Base-by-base conservation (phyloP, 2,113 vertebrate genomes). In the Parotia lawesii region DNA sequence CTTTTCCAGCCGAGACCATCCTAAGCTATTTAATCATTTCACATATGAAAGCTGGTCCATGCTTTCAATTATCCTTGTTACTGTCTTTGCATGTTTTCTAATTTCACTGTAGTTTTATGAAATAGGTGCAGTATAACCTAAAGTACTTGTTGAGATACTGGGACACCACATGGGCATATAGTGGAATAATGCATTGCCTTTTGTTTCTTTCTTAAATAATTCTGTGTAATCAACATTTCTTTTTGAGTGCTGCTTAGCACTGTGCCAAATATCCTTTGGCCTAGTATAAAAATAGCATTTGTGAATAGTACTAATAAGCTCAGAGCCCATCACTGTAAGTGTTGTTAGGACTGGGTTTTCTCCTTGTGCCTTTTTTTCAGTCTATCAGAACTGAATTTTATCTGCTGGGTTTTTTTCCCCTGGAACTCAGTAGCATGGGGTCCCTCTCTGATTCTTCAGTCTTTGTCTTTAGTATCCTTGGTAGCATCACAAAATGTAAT, bases 391-490 rank as follows among this genome's bases (percentile, higher is more conserved):
- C 6, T 57, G 35, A 93, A 66, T 77, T 91, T 74, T 74, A 22
- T n/a, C 47, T 74, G 12, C 70, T 77, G 31, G 23, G 8, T 0
- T 0, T 23, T 56, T 53, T 69, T 45, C 1, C n/a, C 22, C n/a
- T 42, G 23, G 42, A 70, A 71, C 14, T 66, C 51, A 56, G 44
- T 60, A 78, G 40, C 44, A 31, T 57, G 40, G 15, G 4, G 15
- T 62, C 25, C 27, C 89, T 77, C 42, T 85, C 47, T 24, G 35
- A 8, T 50, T 74, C 81, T 54, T 81, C 19, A 18, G 9, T 33
- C 54, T 87, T 74, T 74, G 29, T 42, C 44, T 78, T 91, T 54
- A 77, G 33, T 42, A 56, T 28, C 25, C 35, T 54, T 70, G n/a
- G 29, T 27, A 67, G 29, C 21, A 56, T 56, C 61, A 71, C 23